Percentiles rank a stretch among this genome's conserved stretches.
Evolutionary conservation across 2,888 invertebrate genomes (phyloP).

Genomic region (Lepidocyrtoides sp.): DNA sequence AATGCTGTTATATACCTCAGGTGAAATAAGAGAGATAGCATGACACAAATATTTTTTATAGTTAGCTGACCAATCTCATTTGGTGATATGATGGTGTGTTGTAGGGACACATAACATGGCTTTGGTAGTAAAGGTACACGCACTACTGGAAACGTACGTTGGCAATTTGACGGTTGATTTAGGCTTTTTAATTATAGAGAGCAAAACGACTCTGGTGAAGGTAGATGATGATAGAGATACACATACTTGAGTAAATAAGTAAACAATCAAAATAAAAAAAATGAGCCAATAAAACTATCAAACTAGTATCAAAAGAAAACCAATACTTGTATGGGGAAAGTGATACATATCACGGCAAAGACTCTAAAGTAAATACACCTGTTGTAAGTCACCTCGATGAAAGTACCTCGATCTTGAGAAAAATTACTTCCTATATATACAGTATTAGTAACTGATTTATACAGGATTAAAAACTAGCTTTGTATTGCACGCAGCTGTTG

Average conservation of each 20-base stretch:
- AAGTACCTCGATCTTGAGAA: not conserved
- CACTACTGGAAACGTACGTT: not conserved
- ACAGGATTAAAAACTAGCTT: not conserved
- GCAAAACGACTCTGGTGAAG: not conserved
- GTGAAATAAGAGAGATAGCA: not conserved
- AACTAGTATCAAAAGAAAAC: no score
- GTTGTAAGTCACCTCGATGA: not conserved
- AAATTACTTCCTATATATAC: not conserved
- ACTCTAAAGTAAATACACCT: not conserved
- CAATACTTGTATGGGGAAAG: no score
- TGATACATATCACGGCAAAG: not conserved
- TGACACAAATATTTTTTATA: not conserved
- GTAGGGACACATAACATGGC: not conserved
- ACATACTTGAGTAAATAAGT: no score
- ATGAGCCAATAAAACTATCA: no score
- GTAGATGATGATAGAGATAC: no score
- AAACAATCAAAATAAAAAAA: no score
- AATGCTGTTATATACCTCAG: constrained; percentile 38
- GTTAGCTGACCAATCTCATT: constrained; percentile 50
- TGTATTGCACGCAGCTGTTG: constrained; percentile 10
- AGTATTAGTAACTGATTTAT: not conserved
- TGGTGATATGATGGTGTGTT: not conserved
- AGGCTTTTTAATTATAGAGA: not conserved
- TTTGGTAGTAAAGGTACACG: not conserved
- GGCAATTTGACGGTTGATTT: not conserved